Percentiles rank a stretch among this genome's conserved stretches.
phyloP scores from a whole-genome alignment of 2,113 vertebrate species.

The Nibea albiflora region DNA sequence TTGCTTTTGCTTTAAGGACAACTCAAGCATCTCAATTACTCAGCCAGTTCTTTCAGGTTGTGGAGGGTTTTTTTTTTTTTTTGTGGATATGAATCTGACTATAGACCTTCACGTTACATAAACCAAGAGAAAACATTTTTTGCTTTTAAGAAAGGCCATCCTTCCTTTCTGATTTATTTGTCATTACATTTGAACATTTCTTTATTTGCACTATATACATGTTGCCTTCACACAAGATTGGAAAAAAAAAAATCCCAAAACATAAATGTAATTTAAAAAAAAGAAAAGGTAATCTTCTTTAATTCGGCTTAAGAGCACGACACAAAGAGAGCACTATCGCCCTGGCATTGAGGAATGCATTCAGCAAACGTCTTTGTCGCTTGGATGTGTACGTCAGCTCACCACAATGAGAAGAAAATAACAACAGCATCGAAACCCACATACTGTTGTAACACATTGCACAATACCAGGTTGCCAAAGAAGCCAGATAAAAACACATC shows the following conservation, averaged over 20 bases:
- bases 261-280: slow-evolving; percentile 49
- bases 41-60: slow-evolving; percentile 30
- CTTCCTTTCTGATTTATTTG: slow-evolving; percentile 70
- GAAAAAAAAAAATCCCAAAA: slow-evolving; percentile 57
- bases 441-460: slow-evolving; percentile 59
- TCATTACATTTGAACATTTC: slow-evolving; percentile 73
- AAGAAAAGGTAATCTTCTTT: slow-evolving; percentile 30
- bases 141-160: slow-evolving; percentile 65
- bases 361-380: slow-evolving; percentile 35
- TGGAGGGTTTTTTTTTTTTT: not conserved
- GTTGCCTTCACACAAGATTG: slow-evolving; percentile 70
- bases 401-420: slow-evolving; percentile 50
- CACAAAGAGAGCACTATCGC: slow-evolving; percentile 65
- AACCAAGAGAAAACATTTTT: slow-evolving; percentile 35
- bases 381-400: slow-evolving; percentile 47
- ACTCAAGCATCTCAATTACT: slow-evolving; percentile 54
- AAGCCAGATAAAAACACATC: slow-evolving; percentile 63
- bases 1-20: slow-evolving; percentile 51
- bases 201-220: slow-evolving; percentile 82
- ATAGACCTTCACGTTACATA: slow-evolving; percentile 12
- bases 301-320: slow-evolving; percentile 57
- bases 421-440: slow-evolving; percentile 58
- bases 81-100: slow-evolving; percentile 4
- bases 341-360: slow-evolving; percentile 52
- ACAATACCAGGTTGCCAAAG: slow-evolving; percentile 67